Percentiles rank a stretch among this genome's conserved stretches.
phyloP scores from a whole-genome alignment of 1,140 invertebrate species.

The Rhyzopertha dominica region DNA sequence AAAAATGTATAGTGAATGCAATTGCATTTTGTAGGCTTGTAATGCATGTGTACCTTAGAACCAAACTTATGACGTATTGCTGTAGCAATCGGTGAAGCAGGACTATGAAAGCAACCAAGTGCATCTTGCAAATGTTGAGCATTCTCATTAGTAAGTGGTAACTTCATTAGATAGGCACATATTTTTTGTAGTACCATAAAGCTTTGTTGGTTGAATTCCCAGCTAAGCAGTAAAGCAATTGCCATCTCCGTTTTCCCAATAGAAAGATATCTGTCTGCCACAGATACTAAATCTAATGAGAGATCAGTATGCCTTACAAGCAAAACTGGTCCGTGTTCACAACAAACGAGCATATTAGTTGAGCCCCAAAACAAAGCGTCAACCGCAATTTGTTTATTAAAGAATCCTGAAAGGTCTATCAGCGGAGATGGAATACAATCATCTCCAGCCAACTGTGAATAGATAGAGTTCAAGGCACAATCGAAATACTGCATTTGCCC shows the following conservation, averaged over 20 bases:
- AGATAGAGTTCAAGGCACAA: slow-evolving; percentile 60
- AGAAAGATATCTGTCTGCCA: slow-evolving; percentile 60
- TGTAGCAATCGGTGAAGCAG: slow-evolving; percentile 58
- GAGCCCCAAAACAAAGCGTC: slow-evolving; percentile 52
- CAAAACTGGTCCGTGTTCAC: slow-evolving; percentile 55
- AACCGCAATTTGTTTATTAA: slow-evolving; percentile 56
- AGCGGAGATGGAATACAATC: slow-evolving; percentile 58
- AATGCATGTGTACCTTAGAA: slow-evolving; percentile 25
- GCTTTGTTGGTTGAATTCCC: slow-evolving; percentile 63
- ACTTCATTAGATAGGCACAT: slow-evolving; percentile 63
- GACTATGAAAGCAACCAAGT: slow-evolving; percentile 66
- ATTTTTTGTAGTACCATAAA: slow-evolving; percentile 67
- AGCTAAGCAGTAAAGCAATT: slow-evolving; percentile 63
- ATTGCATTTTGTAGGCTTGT: no score
- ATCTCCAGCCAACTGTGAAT: slow-evolving; percentile 63
- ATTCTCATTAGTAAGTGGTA: slow-evolving; percentile 58
- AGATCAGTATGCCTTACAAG: slow-evolving; percentile 33
- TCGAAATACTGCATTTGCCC: slow-evolving; percentile 77
- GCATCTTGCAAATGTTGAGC: slow-evolving; percentile 64
- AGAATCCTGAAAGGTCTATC: slow-evolving; percentile 65
- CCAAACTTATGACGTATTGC: slow-evolving; percentile 53
- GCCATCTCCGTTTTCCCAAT: slow-evolving; percentile 62
- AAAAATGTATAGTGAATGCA: no score
- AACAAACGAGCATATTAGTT: slow-evolving; percentile 48
- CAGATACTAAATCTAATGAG: slow-evolving; percentile 45